Conservation (phyloP, 2,888 invertebrate species). For the Eretmocerus hayati region DNA sequence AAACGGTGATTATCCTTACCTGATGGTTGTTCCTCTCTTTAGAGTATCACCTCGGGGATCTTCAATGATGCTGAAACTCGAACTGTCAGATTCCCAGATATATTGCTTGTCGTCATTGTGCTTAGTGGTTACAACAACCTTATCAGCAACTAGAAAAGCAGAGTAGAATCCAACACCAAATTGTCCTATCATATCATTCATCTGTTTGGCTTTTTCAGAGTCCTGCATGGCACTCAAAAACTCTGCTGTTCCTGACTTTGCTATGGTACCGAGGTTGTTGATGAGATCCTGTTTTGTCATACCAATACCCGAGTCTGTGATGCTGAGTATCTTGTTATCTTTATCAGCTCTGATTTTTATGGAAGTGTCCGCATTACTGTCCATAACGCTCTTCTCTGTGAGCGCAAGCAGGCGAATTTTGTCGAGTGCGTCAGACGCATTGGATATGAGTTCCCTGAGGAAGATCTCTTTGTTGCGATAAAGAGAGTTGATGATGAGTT, state of each 20-base stretch:
- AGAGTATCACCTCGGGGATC: constrained; percentile 93
- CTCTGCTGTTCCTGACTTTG: constrained; percentile 95
- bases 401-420: constrained; percentile 92
- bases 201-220: constrained; percentile 51
- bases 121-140: constrained; percentile 92
- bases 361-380: constrained; percentile 71
- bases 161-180: constrained; percentile 99
- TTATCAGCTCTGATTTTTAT: constrained; percentile 81
- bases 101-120: constrained; percentile 90
- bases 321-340: constrained; percentile 83
- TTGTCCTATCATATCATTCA: constrained; percentile 97
- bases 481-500: constrained; percentile 97
- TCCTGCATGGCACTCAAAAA: constrained; percentile 89
- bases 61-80: constrained; percentile 77
- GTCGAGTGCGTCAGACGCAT: constrained; percentile 97
- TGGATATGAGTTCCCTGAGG: constrained; percentile 95
- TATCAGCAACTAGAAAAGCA: constrained; percentile 90
- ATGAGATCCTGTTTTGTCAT: constrained; percentile 93
- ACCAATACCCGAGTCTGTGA: constrained; percentile 94
- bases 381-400: constrained; percentile 75
- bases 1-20: constrained; percentile 44
- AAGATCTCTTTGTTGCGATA: constrained; percentile 99
- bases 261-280: constrained; percentile 96
- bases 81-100: constrained; percentile 97
- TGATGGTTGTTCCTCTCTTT: constrained; percentile 81